Percentiles rank a stretch among this genome's conserved stretches.
Evolutionary conservation across 2,797 vertebrate genomes (phyloP).

Genomic region (Apogon talboti): DNA sequence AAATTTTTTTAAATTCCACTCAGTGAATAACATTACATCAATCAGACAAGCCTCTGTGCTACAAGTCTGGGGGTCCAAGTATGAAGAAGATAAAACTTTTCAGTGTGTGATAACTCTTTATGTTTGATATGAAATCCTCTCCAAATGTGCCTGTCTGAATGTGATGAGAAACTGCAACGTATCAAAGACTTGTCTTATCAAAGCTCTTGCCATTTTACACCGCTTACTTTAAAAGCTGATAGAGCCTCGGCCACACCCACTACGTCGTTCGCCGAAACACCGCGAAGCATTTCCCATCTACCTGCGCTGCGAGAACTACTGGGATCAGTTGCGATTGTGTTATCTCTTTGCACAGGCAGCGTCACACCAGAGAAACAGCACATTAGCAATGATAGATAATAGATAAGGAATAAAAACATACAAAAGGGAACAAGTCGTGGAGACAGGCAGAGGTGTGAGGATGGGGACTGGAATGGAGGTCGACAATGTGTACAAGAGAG

Average conservation of each 20-base stretch:
- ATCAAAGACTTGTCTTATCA: constrained; percentile 60
- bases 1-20: constrained; percentile 23
- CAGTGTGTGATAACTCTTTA: constrained; percentile 33
- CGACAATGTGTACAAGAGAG: constrained; percentile 41
- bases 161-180: constrained; percentile 32
- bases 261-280: constrained; percentile 25
- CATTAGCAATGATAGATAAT: constrained; percentile 42
- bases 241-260: constrained; percentile 18
- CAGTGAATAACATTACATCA: constrained; percentile 35
- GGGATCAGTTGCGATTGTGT: constrained; percentile 30
- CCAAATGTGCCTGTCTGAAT: constrained; percentile 26
- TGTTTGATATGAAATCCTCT: constrained; percentile 46
- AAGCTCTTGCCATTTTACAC: constrained; percentile 42
- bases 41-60: constrained; percentile 30
- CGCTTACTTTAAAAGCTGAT: constrained; percentile 25
- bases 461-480: constrained; percentile 56
- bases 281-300: constrained; percentile 5
- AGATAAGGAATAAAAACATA: constrained; percentile 10
- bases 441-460: constrained; percentile 47
- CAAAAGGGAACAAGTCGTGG: constrained; percentile 34
- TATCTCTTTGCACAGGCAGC: constrained; percentile 35
- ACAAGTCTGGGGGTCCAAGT: constrained; percentile 34
- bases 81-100: constrained; percentile 24
- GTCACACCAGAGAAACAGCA: constrained; percentile 31
- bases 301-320: constrained; percentile 2